Conservation (phyloP, 2,888 invertebrate genomes). For the Drosophila subquinaria region DNA sequence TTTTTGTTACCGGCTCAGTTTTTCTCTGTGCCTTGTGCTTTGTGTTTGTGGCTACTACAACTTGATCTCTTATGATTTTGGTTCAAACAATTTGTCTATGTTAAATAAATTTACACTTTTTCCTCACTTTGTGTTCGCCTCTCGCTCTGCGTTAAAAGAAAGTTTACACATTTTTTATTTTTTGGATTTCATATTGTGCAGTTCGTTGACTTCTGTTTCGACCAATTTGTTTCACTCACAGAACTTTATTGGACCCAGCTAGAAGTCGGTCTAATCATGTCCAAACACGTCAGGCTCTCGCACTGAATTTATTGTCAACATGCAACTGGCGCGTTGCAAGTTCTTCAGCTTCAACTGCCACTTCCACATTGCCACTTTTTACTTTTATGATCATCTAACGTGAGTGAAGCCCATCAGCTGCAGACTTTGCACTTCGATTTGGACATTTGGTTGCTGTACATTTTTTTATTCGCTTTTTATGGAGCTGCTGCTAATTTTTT, state of each 20-base stretch:
- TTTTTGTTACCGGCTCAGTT: conserved; percentile 50
- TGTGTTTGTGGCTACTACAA: conserved; percentile 27
- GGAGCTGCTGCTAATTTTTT: conserved; percentile 40
- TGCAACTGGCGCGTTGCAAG: conserved; percentile 31
- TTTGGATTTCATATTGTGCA: conserved; percentile 28
- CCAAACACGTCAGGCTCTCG: conserved; percentile 40
- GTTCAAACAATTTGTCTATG: conserved; percentile 58
- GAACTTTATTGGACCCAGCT: conserved; percentile 28
- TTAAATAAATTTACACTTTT: conserved; percentile 76
- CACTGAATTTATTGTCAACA: conserved; percentile 27
- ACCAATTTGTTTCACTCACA: conserved; percentile 11
- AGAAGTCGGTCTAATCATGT: conserved; percentile 38
- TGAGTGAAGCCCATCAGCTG: conserved; percentile 32
- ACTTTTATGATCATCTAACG: conserved; percentile 40
- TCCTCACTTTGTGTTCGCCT: conserved; percentile 10
- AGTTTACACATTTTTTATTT: conserved; percentile 48
- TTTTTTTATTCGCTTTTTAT: conserved; percentile 33
- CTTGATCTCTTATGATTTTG: conserved; percentile 44
- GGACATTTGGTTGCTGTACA: conserved; percentile 15
- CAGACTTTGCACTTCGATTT: conserved; percentile 1
- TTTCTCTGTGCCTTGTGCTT: conserved; percentile 10
- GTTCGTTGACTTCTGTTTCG: conserved; percentile 64
- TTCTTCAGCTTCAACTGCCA: not conserved
- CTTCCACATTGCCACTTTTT: not conserved
- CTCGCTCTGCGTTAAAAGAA: conserved; percentile 55